These are phyloP conservation scores for Paraplagusia blochii DNA, from an alignment of 2,113 vertebrate species.

Conservation along the genomic window DNA sequence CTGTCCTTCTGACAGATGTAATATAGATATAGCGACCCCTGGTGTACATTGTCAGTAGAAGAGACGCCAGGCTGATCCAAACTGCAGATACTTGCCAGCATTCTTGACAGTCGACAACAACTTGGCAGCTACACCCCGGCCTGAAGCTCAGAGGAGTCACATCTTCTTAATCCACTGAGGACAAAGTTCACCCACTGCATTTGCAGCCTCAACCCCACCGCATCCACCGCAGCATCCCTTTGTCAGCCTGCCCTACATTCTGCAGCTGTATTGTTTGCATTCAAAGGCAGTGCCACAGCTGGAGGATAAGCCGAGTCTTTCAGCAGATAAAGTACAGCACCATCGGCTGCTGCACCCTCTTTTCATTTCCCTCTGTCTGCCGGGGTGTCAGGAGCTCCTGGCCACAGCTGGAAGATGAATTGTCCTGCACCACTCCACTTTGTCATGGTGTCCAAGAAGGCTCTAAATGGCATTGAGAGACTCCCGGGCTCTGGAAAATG, in stretches of 20 bases:
- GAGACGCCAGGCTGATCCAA: no score
- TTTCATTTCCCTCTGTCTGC: slow-evolving; percentile 69
- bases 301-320: slow-evolving; percentile 67
- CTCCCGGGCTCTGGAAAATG: slow-evolving; percentile 53
- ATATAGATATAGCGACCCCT: no score
- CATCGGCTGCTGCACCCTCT: slow-evolving; percentile 58
- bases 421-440: slow-evolving; percentile 65
- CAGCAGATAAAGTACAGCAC: slow-evolving; percentile 57
- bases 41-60: no score
- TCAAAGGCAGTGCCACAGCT: slow-evolving; percentile 65
- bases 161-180: slow-evolving; percentile 43
- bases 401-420: slow-evolving; percentile 74
- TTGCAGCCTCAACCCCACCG: slow-evolving; percentile 27
- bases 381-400: slow-evolving; percentile 62
- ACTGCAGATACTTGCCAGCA: no score
- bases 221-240: slow-evolving; percentile 46
- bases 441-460: slow-evolving; percentile 70
- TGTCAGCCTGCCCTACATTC: slow-evolving; percentile 61
- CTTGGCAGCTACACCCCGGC: slow-evolving; percentile 25
- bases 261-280: slow-evolving; percentile 69
- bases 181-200: slow-evolving; percentile 37
- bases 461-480: slow-evolving; percentile 69
- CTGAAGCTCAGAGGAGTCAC: slow-evolving; percentile 3
- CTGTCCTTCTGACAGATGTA: no score
- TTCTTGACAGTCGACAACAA: slow-evolving; percentile 10